Conservation (phyloP, 2,113 vertebrate genomes). For the Crotalus viridis region DNA sequence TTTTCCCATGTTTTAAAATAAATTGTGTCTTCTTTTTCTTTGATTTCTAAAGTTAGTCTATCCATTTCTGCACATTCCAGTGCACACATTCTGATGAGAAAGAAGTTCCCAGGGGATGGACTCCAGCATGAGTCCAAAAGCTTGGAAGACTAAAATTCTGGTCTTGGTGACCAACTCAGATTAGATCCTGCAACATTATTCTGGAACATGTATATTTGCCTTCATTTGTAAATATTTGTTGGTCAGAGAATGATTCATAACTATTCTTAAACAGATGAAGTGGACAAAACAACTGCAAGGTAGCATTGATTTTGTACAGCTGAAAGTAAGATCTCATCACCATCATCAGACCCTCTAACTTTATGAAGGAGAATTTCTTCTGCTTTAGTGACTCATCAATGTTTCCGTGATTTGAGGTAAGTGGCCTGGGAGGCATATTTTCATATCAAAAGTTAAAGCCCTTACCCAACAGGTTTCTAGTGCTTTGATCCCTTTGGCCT, state of each 20-base stretch:
- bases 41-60: too few relatives aligned
- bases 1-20: too few relatives aligned
- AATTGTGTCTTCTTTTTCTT: too few relatives aligned
- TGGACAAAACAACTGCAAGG: not conserved
- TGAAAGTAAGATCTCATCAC: not conserved
- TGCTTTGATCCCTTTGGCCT: not conserved
- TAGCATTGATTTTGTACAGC: not conserved
- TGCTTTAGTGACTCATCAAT: constrained; percentile 6
- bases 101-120: not conserved
- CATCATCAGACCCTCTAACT: not conserved
- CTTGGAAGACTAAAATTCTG: not conserved
- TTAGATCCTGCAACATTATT: not conserved
- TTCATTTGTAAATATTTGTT: not conserved
- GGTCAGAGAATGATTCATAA: not conserved
- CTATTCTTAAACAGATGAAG: not conserved
- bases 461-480: constrained; percentile 31
- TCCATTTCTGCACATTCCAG: too few relatives aligned
- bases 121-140: not conserved
- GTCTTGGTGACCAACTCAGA: not conserved
- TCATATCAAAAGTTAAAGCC: constrained; percentile 22
- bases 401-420: not conserved
- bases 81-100: not conserved
- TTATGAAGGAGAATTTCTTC: constrained; percentile 3
- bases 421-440: not conserved
- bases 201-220: not conserved